phyloP scores from a whole-genome alignment of 1,140 invertebrate species.

The Drosophila asahinai region DNA sequence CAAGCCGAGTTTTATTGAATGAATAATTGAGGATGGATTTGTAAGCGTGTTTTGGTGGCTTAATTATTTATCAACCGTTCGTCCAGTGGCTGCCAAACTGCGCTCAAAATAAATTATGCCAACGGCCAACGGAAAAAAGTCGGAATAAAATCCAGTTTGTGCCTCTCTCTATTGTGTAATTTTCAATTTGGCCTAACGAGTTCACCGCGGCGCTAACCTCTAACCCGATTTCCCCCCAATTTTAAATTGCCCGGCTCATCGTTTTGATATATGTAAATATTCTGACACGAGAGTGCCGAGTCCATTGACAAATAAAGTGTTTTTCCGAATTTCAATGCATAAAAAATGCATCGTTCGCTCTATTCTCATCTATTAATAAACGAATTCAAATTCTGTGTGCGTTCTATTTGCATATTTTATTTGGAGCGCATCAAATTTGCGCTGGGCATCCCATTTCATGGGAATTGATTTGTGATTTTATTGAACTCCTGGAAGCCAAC shows the following conservation, averaged over 20 bases:
- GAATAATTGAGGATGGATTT: slow-evolving; percentile 70
- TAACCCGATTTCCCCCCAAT: slow-evolving; percentile 9
- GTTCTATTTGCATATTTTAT: slow-evolving; percentile 74
- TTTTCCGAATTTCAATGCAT: slow-evolving; percentile 55
- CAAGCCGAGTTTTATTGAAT: slow-evolving; percentile 55
- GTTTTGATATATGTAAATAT: slow-evolving; percentile 47
- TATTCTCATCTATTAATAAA: slow-evolving; percentile 73
- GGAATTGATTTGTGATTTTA: slow-evolving; percentile 20
- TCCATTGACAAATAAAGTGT: slow-evolving; percentile 64
- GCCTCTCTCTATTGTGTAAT: slow-evolving; percentile 56
- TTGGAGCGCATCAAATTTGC: slow-evolving; percentile 22
- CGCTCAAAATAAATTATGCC: slow-evolving; percentile 69
- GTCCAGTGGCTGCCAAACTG: slow-evolving; percentile 64
- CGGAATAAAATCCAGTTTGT: slow-evolving; percentile 37
- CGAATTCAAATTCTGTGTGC: slow-evolving; percentile 63
- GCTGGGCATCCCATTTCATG: slow-evolving; percentile 11
- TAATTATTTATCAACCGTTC: slow-evolving; percentile 63
- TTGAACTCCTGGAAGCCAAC: not conserved
- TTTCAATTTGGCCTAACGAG: slow-evolving; percentile 69
- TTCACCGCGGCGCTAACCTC: not conserved
- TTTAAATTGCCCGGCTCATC: slow-evolving; percentile 45
- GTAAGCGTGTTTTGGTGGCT: slow-evolving; percentile 53
- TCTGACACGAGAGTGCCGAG: slow-evolving; percentile 26
- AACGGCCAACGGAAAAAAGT: slow-evolving; percentile 9
- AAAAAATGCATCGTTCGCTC: slow-evolving; percentile 48